These are phyloP conservation scores for Pampusana beccarii DNA, from an alignment of 2,113 vertebrate species.

Conservation along the genomic window DNA sequence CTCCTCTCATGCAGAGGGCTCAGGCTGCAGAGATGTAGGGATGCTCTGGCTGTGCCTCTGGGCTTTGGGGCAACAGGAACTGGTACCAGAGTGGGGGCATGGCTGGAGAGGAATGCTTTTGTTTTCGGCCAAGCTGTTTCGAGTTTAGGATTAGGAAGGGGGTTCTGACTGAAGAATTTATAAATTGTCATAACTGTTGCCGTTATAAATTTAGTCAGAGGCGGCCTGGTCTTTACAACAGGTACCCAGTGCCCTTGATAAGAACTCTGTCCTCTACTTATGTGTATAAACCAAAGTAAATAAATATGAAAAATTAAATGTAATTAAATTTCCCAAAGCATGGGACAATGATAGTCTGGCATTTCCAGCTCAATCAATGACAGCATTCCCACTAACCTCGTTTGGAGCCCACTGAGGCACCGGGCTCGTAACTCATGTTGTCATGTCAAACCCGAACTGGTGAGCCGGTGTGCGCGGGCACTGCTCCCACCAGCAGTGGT, in stretches of 20 bases:
- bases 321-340: slow-evolving; percentile 61
- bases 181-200: background rate
- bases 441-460: slow-evolving; percentile 7
- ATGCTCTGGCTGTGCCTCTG: fast-evolving
- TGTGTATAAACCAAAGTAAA: slow-evolving; percentile 58
- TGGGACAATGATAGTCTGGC: slow-evolving; percentile 47
- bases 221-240: background rate
- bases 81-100: background rate
- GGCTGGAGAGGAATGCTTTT: background rate
- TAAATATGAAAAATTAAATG: slow-evolving; percentile 63
- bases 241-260: slow-evolving; percentile 24
- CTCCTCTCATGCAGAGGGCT: fast-evolving
- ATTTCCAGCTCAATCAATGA: slow-evolving; percentile 57
- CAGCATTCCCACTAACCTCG: slow-evolving; percentile 40
- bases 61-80: background rate
- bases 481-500: fast-evolving
- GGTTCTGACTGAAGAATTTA: background rate
- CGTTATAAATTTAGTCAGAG: background rate
- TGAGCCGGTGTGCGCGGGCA: background rate
- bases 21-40: background rate
- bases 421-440: slow-evolving; percentile 50
- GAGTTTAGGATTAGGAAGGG: background rate
- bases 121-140: background rate
- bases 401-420: slow-evolving; percentile 31
- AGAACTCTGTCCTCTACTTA: slow-evolving; percentile 41